A percentile compares a stretch with the other conserved stretches of the same genome.
These are phyloP conservation scores for Urocolius indicus DNA, from an alignment of 2,113 vertebrate genomes.

Conservation along the genomic window DNA sequence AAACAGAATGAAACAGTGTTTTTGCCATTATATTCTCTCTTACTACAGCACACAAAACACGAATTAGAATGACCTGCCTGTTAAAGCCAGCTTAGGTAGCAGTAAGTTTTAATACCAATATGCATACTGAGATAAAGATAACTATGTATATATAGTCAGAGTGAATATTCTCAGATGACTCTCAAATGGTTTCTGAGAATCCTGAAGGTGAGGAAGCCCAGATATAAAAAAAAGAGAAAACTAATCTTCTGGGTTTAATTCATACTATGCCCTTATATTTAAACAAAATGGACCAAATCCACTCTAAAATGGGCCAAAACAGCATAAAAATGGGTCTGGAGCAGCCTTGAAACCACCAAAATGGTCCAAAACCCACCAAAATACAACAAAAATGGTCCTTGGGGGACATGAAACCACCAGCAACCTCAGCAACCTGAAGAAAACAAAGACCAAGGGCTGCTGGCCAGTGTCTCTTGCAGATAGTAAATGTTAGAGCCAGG, in stretches of 20 bases:
- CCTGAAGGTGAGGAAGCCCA: neutral
- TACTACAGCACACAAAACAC: neutral
- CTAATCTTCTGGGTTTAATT: neutral
- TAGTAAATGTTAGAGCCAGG: neutral
- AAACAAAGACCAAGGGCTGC: neutral
- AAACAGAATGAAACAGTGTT: neutral
- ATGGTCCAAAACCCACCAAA: too few relatives aligned
- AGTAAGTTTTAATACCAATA: neutral
- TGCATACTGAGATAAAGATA: neutral
- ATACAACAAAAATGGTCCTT: too few relatives aligned
- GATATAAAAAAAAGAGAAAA: neutral
- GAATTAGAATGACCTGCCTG: neutral
- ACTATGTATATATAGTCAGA: neutral
- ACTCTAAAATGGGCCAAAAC: too few relatives aligned
- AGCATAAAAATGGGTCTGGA: too few relatives aligned
- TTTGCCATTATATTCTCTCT: neutral
- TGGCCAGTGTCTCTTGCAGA: neutral
- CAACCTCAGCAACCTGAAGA: neutral
- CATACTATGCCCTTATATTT: neutral
- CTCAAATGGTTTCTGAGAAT: neutral
- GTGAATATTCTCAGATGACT: neutral
- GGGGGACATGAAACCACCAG: too few relatives aligned
- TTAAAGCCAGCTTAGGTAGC: neutral
- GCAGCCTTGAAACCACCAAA: too few relatives aligned
- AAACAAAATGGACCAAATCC: too few relatives aligned